Percentiles rank a stretch among this genome's conserved stretches.
phyloP scores from a whole-genome alignment of 2,113 vertebrate genomes.

The Lepisosteus osseus region DNA sequence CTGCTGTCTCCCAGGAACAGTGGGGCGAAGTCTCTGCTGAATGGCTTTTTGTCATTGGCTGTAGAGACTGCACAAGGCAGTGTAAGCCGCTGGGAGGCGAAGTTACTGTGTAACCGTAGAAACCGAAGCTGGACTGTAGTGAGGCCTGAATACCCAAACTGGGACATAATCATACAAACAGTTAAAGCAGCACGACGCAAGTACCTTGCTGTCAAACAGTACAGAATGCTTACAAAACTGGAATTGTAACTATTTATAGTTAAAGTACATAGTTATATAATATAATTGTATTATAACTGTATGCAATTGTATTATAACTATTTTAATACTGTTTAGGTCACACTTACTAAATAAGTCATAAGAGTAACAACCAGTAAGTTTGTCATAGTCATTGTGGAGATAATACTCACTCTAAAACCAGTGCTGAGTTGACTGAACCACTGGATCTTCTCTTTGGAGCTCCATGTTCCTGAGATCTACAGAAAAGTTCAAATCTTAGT shows the following conservation, averaged over 20 bases:
- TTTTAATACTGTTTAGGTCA: no score
- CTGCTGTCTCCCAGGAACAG: conserved; percentile 54
- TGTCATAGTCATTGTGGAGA: not conserved
- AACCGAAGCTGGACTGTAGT: conserved; percentile 68
- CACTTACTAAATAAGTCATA: no score
- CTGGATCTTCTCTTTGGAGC: conserved; percentile 25
- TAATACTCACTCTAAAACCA: conserved; percentile 41
- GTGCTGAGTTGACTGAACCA: conserved; percentile 44
- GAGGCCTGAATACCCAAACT: conserved; percentile 60
- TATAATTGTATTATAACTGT: no score
- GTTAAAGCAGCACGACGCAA: not conserved
- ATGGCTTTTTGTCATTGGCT: conserved; percentile 10
- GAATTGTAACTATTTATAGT: no score
- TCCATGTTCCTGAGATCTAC: conserved; percentile 43
- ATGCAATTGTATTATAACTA: no score
- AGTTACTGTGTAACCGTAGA: conserved; percentile 60
- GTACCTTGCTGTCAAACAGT: no score
- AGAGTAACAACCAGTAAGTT: not conserved
- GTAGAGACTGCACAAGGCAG: conserved; percentile 35
- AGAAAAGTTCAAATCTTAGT: conserved; percentile 8
- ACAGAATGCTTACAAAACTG: no score
- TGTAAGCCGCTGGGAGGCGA: conserved; percentile 55
- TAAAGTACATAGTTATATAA: no score
- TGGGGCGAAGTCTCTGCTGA: conserved; percentile 15
- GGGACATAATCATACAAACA: conserved; percentile 12